Percentiles rank a stretch among this genome's conserved stretches.
These are phyloP conservation scores for Cryptus armator DNA, from an alignment of 2,888 invertebrate genomes.

Conservation along the genomic window DNA sequence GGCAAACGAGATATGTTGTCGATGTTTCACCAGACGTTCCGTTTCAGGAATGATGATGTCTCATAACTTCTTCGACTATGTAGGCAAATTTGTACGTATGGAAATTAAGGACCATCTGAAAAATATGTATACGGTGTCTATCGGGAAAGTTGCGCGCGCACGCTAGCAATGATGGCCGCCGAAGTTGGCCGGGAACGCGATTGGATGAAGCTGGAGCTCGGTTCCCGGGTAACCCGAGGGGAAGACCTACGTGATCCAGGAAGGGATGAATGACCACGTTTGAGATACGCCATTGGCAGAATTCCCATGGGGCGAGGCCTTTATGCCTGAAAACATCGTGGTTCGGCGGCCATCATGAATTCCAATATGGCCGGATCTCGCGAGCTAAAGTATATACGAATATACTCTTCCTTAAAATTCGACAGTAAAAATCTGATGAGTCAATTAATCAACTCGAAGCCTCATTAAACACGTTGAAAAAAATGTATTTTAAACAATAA, in stretches of 20 bases:
- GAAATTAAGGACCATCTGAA: constrained; percentile 22
- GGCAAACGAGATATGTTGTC: neutral
- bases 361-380: constrained; percentile 79
- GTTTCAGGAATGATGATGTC: neutral
- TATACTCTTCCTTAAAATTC: constrained; percentile 50
- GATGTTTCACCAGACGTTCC: neutral
- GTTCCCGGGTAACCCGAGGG: constrained; percentile 66
- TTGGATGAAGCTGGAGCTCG: constrained; percentile 64
- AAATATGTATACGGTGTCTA: constrained; percentile 18
- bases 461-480: neutral
- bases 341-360: constrained; percentile 83
- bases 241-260: constrained; percentile 74
- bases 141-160: constrained; percentile 79
- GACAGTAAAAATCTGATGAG: neutral
- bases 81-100: constrained; percentile 5
- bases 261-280: constrained; percentile 78
- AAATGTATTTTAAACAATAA: neutral
- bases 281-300: constrained; percentile 80
- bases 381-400: constrained; percentile 45
- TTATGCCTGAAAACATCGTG: constrained; percentile 73
- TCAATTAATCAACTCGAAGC: neutral
- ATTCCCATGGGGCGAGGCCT: constrained; percentile 78
- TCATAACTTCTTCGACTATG: neutral
- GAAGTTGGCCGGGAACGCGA: constrained; percentile 60
- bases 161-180: constrained; percentile 81